Evolutionary conservation across 37 sponge, comb jelly and placozoan species (phyloP).

Genomic region (Ephydatia muelleri): DNA sequence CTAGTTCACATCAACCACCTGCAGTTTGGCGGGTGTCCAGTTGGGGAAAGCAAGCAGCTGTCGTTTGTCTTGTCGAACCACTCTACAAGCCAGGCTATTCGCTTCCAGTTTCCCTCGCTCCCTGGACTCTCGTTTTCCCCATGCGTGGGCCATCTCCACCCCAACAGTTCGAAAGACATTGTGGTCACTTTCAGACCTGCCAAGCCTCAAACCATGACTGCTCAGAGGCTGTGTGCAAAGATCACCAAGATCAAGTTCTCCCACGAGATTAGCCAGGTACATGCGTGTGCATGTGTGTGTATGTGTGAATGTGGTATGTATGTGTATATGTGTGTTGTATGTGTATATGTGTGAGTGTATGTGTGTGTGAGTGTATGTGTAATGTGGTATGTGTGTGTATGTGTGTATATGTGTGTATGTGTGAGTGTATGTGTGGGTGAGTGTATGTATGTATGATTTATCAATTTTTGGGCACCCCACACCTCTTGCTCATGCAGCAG

Average conservation of each 20-base stretch:
- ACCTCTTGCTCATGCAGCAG: no score
- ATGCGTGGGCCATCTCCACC: slow-evolving; percentile 85
- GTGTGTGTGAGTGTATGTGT: background rate
- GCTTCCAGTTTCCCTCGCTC: slow-evolving; percentile 71
- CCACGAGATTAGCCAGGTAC: background rate
- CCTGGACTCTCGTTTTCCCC: slow-evolving; percentile 78
- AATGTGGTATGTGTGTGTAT: no score
- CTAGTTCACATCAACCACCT: slow-evolving; percentile 66
- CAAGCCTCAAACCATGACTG: slow-evolving; percentile 54
- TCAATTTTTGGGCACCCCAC: no score
- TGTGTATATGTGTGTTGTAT: slow-evolving; percentile 20
- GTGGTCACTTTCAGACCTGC: slow-evolving; percentile 69
- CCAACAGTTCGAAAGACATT: slow-evolving; percentile 82
- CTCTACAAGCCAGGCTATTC: slow-evolving; percentile 49
- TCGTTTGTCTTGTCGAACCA: slow-evolving; percentile 88
- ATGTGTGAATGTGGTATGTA: no score
- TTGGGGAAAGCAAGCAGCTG: slow-evolving; percentile 78
- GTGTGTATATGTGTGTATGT: no score
- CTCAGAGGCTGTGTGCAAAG: slow-evolving; percentile 42
- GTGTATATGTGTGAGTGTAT: slow-evolving; percentile 23
- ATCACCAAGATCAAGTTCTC: slow-evolving; percentile 72
- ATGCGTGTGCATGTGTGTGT: background rate
- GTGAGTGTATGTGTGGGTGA: no score
- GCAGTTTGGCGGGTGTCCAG: slow-evolving; percentile 82
- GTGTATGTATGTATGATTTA: no score